phyloP scores from a whole-genome alignment of 2,888 invertebrate genomes.

The Dilophus febrilis region DNA sequence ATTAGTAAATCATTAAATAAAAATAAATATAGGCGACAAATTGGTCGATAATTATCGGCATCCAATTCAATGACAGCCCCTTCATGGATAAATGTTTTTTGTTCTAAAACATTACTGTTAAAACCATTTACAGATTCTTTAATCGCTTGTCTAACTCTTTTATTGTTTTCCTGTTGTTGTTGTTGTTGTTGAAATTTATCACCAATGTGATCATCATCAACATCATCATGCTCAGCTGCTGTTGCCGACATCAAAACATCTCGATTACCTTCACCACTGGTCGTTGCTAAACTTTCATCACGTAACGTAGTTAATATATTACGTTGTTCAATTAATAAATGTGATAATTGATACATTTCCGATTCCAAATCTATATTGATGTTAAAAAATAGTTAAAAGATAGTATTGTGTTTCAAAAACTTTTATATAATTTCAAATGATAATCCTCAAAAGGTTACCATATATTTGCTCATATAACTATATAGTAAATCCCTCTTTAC shows the following conservation, averaged over 20 bases:
- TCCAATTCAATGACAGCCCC: slow-evolving; percentile 84
- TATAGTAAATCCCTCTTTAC: too few relatives aligned
- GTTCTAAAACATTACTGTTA: slow-evolving; percentile 38
- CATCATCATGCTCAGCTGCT: too few relatives aligned
- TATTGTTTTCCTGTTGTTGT: slow-evolving; percentile 37
- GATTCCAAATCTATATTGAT: slow-evolving; percentile 62
- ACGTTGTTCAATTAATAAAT: slow-evolving; percentile 83
- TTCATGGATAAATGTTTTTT: slow-evolving; percentile 60
- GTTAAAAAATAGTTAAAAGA: slow-evolving; percentile 2
- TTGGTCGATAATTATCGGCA: slow-evolving; percentile 65
- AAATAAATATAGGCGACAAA: slow-evolving; percentile 81
- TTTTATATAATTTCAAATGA: too few relatives aligned
- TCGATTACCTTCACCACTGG: too few relatives aligned
- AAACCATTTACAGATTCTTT: slow-evolving; percentile 49
- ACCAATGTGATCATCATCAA: slow-evolving; percentile 34
- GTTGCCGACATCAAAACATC: too few relatives aligned
- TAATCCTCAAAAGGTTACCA: too few relatives aligned
- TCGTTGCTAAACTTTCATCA: slow-evolving; percentile 48
- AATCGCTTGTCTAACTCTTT: slow-evolving; percentile 36
- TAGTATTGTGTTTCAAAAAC: background rate
- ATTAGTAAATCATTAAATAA: slow-evolving; percentile 84
- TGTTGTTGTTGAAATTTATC: too few relatives aligned
- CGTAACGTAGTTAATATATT: slow-evolving; percentile 60
- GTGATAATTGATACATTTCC: slow-evolving; percentile 95
- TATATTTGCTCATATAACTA: too few relatives aligned